A percentile compares a stretch with the other conserved stretches of the same genome.
phyloP scores from a whole-genome alignment of 2,113 vertebrate genomes.

The Notiomystis cincta region DNA sequence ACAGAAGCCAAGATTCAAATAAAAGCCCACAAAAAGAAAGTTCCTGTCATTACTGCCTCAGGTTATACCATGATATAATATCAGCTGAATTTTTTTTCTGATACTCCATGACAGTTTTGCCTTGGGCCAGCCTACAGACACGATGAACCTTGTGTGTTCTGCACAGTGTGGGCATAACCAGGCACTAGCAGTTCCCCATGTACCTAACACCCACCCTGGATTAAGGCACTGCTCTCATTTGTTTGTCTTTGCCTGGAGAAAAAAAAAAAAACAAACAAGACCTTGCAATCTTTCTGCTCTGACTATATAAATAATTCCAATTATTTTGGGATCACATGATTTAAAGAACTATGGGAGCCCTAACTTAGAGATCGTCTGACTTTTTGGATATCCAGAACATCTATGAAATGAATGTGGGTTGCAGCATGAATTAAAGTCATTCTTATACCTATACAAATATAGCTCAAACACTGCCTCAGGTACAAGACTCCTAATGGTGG shows the following conservation, averaged over 20 bases:
- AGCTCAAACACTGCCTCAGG: background rate
- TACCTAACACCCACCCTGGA: background rate
- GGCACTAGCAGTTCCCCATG: background rate
- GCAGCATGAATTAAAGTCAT: background rate
- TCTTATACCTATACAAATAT: background rate
- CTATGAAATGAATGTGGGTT: background rate
- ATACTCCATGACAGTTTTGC: background rate
- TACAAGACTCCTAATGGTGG: background rate
- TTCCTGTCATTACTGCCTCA: background rate
- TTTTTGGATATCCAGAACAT: background rate
- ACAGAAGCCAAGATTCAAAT: background rate
- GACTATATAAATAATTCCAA: background rate
- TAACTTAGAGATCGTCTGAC: background rate
- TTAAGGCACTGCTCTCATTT: background rate
- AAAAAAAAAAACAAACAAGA: background rate
- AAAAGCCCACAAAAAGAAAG: background rate
- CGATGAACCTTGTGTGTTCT: background rate
- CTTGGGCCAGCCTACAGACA: background rate
- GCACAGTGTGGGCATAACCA: background rate
- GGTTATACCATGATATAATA: background rate
- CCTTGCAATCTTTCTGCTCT: background rate
- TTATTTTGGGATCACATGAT: background rate
- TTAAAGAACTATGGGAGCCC: background rate
- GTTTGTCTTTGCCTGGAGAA: background rate
- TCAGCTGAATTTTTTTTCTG: background rate